Percentiles rank a stretch among this genome's conserved stretches.
Conservation (phyloP, 2,113 vertebrate species). For the Egretta garzetta region DNA sequence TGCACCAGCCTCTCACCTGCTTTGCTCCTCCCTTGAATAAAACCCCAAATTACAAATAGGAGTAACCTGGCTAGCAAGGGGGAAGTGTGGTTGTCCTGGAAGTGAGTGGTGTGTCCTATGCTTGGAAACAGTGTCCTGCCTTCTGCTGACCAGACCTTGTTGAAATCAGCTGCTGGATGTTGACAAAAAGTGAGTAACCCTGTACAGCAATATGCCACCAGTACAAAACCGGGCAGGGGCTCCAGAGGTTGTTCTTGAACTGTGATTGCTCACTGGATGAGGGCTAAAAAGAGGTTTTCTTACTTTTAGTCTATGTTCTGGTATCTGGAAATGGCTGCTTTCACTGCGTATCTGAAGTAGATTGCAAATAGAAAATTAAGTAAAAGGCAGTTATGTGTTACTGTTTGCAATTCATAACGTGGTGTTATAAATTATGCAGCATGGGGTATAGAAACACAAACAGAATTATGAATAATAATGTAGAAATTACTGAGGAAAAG, state of each 20-base stretch:
- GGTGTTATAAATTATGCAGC: not conserved
- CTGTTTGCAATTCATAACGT: not conserved
- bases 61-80: too few relatives aligned
- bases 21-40: not conserved
- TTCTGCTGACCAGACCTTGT: not conserved
- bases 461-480: not conserved
- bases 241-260: not conserved
- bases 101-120: fast-evolving
- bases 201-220: fast-evolving
- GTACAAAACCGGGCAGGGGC: not conserved
- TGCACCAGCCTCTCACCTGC: not conserved
- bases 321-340: not conserved
- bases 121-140: not conserved
- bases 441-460: not conserved
- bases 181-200: not conserved
- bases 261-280: not conserved
- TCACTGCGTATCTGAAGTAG: not conserved
- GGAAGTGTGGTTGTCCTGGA: fast-evolving
- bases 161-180: not conserved
- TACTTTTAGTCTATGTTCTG: not conserved
- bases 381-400: not conserved
- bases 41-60: not conserved
- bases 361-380: not conserved
- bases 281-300: not conserved
- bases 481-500: not conserved